phyloP scores from a whole-genome alignment of 2,797 vertebrate genomes.

The Phrynocephalus guinanensis region DNA sequence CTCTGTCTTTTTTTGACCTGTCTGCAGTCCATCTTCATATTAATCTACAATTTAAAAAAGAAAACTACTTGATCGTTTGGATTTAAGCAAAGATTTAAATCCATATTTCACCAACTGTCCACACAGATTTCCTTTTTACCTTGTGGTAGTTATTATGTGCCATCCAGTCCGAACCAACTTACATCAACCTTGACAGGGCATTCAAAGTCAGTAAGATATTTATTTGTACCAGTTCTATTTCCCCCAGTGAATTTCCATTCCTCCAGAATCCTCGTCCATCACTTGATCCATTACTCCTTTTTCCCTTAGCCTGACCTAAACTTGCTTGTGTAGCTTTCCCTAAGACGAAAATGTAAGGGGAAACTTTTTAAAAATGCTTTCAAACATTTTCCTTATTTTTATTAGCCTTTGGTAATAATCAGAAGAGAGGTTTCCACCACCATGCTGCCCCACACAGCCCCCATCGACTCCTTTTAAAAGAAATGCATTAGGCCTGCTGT shows the following conservation, averaged over 20 bases:
- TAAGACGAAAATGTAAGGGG: background rate
- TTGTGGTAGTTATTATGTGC: too few species aligned
- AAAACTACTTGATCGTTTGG: background rate
- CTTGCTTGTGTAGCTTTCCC: background rate
- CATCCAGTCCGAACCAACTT: too few species aligned
- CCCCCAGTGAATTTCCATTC: too few species aligned
- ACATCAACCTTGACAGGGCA: too few species aligned
- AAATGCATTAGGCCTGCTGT: background rate
- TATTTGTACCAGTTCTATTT: too few species aligned
- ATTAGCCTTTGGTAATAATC: background rate
- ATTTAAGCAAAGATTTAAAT: background rate
- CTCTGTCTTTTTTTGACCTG: background rate
- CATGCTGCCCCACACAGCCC: constrained; percentile 50
- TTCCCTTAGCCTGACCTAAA: background rate
- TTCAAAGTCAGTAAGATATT: too few species aligned
- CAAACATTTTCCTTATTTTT: background rate
- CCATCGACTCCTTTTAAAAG: constrained; percentile 11
- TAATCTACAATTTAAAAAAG: background rate
- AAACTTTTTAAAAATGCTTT: background rate
- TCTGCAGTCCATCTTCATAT: background rate
- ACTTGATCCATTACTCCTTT: too few species aligned
- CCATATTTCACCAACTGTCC: background rate
- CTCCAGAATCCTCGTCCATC: too few species aligned
- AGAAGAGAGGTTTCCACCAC: background rate
- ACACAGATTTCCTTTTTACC: background rate